Evolutionary conservation across 2,113 vertebrate genomes (phyloP), one percentile per base, ranked within the genome.

Genomic region (Mystacornis crossleyi): DNA sequence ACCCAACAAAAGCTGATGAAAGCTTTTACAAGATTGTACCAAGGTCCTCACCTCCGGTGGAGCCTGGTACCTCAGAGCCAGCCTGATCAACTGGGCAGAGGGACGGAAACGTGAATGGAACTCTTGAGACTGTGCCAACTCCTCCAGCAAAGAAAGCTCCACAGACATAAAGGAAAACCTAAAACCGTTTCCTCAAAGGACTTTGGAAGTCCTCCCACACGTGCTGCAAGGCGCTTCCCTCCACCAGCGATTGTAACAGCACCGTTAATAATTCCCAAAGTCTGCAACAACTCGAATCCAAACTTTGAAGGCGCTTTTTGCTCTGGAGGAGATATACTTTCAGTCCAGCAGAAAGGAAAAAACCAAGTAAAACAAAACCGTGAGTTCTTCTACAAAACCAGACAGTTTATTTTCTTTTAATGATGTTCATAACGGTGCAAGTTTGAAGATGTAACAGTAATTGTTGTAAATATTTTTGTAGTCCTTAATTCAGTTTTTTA

Each of bases 1-100:
- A 95, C 88, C 90, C 86, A 94, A 43, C 20, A 64, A 73, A 97
- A 79, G 47, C 40, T 91, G 94, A 95, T 85, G 91, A 97, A 95
- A 96, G 78, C 58, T 97, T 97, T 95, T 79, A 95, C 18, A 92
- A 94, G 92, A 82, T 9, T 85, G 38, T 18, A 73, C 61, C 40
- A 15, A 88, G 81, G 55, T 87, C 42, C 64, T 53, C 38, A 13
- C 53, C 89, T 85, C 20, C 0, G 0, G 43, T 9, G n/a, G 45
- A 62, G 60, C 26, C 51, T 66, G 61, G 40, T 72, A 69, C 61
- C 64, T 77, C 90, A 84, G 72, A 93, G 67, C 40, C 79, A 91
- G 54, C 65, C 67, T 72, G n/a, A 81, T 81, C 38, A 66, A 29
- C 48, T 8, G 12, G n/a, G 67, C 43, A 33, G 47, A 81, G 69